Evolutionary conservation across 2,888 invertebrate genomes (phyloP).

Genomic region (Poecilobothrus nobilitatus): DNA sequence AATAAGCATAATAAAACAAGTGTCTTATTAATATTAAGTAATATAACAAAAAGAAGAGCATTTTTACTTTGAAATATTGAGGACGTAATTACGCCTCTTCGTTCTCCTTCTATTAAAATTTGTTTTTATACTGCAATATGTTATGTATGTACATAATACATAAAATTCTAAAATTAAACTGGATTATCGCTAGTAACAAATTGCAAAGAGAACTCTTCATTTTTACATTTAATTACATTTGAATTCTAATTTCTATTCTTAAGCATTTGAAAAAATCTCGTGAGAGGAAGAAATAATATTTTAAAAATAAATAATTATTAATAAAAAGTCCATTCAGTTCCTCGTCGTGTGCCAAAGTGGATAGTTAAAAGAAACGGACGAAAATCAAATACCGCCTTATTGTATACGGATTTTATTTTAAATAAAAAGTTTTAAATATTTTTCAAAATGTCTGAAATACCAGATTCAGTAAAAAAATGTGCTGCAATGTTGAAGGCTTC

Average conservation of each 20-base stretch:
- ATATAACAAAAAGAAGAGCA: neutral
- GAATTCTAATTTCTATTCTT: too few relatives aligned
- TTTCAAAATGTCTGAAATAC: conserved; percentile 45
- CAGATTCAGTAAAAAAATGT: conserved; percentile 79
- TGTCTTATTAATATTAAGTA: too few relatives aligned
- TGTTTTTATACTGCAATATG: neutral
- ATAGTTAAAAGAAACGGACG: neutral
- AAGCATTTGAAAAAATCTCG: neutral
- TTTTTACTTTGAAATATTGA: neutral
- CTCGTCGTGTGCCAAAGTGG: conserved; percentile 20
- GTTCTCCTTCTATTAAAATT: neutral
- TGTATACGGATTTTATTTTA: neutral
- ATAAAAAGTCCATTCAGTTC: conserved; percentile 23
- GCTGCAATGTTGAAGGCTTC: conserved; percentile 69
- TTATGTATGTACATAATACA: too few relatives aligned
- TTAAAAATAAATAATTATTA: neutral
- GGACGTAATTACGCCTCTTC: neutral
- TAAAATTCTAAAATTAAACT: neutral
- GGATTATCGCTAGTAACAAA: neutral
- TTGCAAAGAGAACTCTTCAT: neutral
- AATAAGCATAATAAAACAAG: neutral
- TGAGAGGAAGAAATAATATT: neutral
- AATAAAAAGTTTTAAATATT: neutral
- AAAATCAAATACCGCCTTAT: neutral
- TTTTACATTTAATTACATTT: too few relatives aligned